Base-by-base conservation (phyloP, 2,113 vertebrate genomes). In the Anhinga anhinga region DNA sequence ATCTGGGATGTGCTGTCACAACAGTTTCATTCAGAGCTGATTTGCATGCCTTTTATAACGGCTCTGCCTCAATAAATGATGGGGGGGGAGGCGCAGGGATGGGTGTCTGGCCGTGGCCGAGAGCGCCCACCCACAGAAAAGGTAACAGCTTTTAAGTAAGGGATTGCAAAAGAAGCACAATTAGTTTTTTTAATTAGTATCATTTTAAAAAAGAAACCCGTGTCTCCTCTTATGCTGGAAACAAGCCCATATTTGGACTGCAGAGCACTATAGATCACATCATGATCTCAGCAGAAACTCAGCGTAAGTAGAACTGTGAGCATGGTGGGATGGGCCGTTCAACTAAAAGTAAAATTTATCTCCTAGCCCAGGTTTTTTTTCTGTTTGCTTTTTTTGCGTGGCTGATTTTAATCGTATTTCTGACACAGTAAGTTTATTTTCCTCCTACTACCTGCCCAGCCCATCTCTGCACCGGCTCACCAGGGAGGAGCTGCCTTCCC, bases 31-130 rank as follows among this genome's bases (percentile, higher is more conserved):
- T 4, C 58, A 19, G 63, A 77, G 79, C n/a, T 16, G n/a, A 8
- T 32, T 7, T 16, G 7, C 38, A 3, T 1, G 7, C 67, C 61
- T 23, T 34, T 10, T 3, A 11, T 2, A 15, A 13, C 1, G 15
- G 50, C 76, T 27, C 58, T 49, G 71, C 45, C 47, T 25, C 56
- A 25, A 5, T 3, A 15, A 27, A 7, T 4, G 11, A 13, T 3
- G 1, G 23, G 2, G 10, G 29, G 4, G 63, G 67, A 7, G 38
- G n/a, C 3, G 2, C 42, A 14, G 47, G 45, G 47, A 18, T 3
- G n/a, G 58, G 42, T 9, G 27, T 20, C 61, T 1, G 4, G 45
- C 58, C 45, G 34, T 1, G 27, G 26, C 32, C 12, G 0, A 5
- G 42, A 15, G 58, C 4, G 0, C 45, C 49, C 36, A 14, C 27